These are phyloP conservation scores for Hypsibius dujardini DNA, from an alignment of 1,140 invertebrate species.

Conservation along the genomic window DNA sequence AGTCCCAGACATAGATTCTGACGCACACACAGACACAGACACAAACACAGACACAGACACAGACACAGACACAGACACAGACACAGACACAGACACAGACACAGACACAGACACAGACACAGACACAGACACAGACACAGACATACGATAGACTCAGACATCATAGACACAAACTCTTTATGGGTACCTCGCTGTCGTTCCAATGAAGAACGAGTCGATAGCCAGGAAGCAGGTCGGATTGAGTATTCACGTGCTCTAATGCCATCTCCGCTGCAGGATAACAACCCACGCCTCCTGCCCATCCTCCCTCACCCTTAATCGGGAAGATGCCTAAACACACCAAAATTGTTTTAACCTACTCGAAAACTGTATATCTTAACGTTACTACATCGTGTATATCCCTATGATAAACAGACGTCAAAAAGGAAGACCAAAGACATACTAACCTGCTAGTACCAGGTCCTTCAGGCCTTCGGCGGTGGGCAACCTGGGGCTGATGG, in stretches of 20 bases:
- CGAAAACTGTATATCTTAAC: too few relatives aligned
- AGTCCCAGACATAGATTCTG: background rate
- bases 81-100: too few relatives aligned
- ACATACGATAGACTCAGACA: too few relatives aligned
- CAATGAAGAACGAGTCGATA: constrained; percentile 76
- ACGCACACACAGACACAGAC: background rate
- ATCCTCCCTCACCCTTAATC: constrained; percentile 32
- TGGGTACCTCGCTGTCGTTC: constrained; percentile 80
- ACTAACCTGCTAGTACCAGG: background rate
- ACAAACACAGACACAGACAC: too few relatives aligned
- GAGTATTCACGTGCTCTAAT: constrained; percentile 80
- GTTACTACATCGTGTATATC: too few relatives aligned
- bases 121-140: too few relatives aligned
- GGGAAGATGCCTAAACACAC: constrained; percentile 31
- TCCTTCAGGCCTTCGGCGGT: background rate
- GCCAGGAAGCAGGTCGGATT: constrained; percentile 68
- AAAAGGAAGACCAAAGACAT: background rate
- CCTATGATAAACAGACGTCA: background rate
- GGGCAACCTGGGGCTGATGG: background rate
- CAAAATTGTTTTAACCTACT: constrained; percentile 2
- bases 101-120: background rate
- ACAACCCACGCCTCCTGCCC: constrained; percentile 38
- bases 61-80: background rate
- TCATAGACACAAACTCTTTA: too few relatives aligned
- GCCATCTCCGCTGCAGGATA: constrained; percentile 77